Percentiles rank a stretch among this genome's conserved stretches.
Evolutionary conservation across 2,888 invertebrate species (phyloP).

Genomic region (Ptychoptera contaminata): DNA sequence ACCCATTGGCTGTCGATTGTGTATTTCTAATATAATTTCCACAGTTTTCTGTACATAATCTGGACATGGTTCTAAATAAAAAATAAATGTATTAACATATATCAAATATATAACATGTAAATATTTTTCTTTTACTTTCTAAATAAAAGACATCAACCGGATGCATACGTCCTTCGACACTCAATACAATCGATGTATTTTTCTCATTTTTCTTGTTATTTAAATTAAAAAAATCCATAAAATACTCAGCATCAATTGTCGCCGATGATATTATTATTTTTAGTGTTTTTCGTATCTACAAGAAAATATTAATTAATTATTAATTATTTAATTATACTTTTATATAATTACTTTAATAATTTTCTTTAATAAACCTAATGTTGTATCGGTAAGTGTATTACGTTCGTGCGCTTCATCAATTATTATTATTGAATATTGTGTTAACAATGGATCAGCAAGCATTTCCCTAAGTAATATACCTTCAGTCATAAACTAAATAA

Average conservation of each 20-base stretch:
- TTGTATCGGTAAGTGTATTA: slow-evolving; percentile 79
- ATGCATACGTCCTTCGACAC: slow-evolving; percentile 75
- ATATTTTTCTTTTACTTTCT: too few relatives aligned
- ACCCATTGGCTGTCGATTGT: slow-evolving; percentile 63
- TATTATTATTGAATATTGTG: slow-evolving; percentile 74
- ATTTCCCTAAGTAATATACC: slow-evolving; percentile 89
- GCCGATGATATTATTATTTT: slow-evolving; percentile 86
- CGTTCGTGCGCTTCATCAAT: slow-evolving; percentile 95
- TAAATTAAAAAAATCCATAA: slow-evolving; percentile 61
- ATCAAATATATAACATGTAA: too few relatives aligned
- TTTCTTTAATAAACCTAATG: slow-evolving; percentile 88
- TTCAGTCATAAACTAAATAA: slow-evolving; percentile 80
- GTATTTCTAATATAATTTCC: slow-evolving; percentile 79
- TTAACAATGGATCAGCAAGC: slow-evolving; percentile 83
- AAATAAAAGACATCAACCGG: slow-evolving; percentile 76
- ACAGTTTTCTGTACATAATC: slow-evolving; percentile 80
- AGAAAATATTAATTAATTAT: slow-evolving; percentile 8
- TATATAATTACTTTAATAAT: slow-evolving; percentile 47
- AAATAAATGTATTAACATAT: too few relatives aligned
- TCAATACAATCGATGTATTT: slow-evolving; percentile 65
- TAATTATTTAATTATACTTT: slow-evolving; percentile 1
- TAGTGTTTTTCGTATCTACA: slow-evolving; percentile 61
- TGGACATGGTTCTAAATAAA: slow-evolving; percentile 52
- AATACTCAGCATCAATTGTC: slow-evolving; percentile 82
- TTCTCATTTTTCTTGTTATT: slow-evolving; percentile 31